Evolutionary conservation across 2,797 vertebrate genomes (phyloP), one percentile per base, ranked within the genome.

Genomic region (Chloroceryle amazona): DNA sequence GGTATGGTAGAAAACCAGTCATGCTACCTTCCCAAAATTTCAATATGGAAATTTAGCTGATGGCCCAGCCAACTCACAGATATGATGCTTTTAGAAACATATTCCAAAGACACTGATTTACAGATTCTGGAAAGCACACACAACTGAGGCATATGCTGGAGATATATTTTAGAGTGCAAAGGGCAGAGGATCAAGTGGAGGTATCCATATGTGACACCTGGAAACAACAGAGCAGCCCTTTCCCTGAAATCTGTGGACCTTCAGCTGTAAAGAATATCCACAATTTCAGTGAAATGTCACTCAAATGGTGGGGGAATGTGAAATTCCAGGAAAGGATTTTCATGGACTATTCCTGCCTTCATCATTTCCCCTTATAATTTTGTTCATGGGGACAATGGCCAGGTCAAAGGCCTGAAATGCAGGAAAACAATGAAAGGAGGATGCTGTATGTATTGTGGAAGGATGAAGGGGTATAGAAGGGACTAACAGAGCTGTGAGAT

Each of bases 51-150:
- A 52, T 65, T 63, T 68, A 92, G 9, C 16, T 81, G 51, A 23
- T 41, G 20, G 23, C 8, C 9, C 37, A 89, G 39, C 6, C 12
- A 72, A 7, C 19, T n/a, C 21, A 79, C 5, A 68, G 21, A 17
- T 42, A 22, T 0, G 2, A 52, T 23, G 18, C 6, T 89, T 86
- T 39, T 52, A 79, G 76, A 70, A 89, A 57, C 1, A 18, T 19
- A 22, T 57, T 71, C 39, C 44, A 90, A 41, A 79, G 31, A 14
- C 12, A 76, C 3, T 62, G 19, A 35, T 90, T 10, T 83, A 29
- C 4, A 33, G 9, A 52, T 52, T 83, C 10, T 3, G 3, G 12
- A 51, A 9, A 55, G 10, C 9, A 70, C 14, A 37, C 1, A 1
- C 20, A 42, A 9, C 5, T 3, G 13, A 22, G 14, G 3, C 20